These are phyloP conservation scores for Psettodes erumei DNA, from an alignment of 2,113 vertebrate genomes.

Conservation along the genomic window DNA sequence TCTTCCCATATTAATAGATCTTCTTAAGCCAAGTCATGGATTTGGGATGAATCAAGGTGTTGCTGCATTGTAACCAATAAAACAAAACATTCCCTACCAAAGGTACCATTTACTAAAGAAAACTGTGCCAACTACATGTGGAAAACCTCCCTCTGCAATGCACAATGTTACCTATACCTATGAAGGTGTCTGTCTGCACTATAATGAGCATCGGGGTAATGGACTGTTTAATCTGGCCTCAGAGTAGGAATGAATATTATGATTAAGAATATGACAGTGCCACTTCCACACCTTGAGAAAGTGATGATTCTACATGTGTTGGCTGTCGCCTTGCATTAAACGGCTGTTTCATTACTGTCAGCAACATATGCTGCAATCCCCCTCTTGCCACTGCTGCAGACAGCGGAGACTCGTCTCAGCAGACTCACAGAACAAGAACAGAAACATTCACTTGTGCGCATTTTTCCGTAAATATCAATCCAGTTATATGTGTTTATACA, in stretches of 20 bases:
- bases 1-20: too few species aligned
- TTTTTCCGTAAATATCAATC: slow-evolving; percentile 48
- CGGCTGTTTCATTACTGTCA: slow-evolving; percentile 78
- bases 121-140: neutral
- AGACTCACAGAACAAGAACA: slow-evolving; percentile 39
- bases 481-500: slow-evolving; percentile 30
- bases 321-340: slow-evolving; percentile 76
- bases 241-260: slow-evolving; percentile 68
- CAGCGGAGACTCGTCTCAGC: slow-evolving; percentile 39
- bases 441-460: slow-evolving; percentile 23
- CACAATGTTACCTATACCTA: slow-evolving; percentile 3
- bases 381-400: slow-evolving; percentile 39
- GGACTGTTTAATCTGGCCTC: slow-evolving; percentile 75
- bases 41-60: too few species aligned
- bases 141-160: slow-evolving; percentile 7
- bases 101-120: neutral
- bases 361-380: slow-evolving; percentile 61
- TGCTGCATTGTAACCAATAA: too few species aligned
- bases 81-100: too few species aligned
- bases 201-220: slow-evolving; percentile 72
- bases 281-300: slow-evolving; percentile 76
- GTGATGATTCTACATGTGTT: slow-evolving; percentile 75
- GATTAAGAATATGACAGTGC: slow-evolving; percentile 79
- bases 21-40: too few species aligned
- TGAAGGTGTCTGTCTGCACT: slow-evolving; percentile 52